phyloP scores from a whole-genome alignment of 2,888 invertebrate genomes.

The Diarsia mendica region DNA sequence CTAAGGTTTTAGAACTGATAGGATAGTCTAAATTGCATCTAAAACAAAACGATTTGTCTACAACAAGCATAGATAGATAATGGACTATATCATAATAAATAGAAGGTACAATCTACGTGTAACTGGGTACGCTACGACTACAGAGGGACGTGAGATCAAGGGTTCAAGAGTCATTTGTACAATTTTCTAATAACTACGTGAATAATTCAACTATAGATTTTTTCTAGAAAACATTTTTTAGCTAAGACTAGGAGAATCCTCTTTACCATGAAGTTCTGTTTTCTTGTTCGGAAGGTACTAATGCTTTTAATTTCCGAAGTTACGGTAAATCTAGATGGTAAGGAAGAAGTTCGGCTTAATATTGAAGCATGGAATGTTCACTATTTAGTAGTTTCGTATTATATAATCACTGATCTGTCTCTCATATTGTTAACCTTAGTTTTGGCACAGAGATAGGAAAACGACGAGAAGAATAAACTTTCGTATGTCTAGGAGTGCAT shows the following conservation, averaged over 20 bases:
- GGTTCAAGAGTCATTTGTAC: slow-evolving; percentile 85
- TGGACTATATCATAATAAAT: slow-evolving; percentile 60
- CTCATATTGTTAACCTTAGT: slow-evolving; percentile 71
- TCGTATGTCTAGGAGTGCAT: slow-evolving; percentile 77
- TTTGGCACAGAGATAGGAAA: slow-evolving; percentile 88
- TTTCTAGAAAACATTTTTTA: slow-evolving; percentile 76
- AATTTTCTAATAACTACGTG: slow-evolving; percentile 80
- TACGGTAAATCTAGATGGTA: slow-evolving; percentile 27
- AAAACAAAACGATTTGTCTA: slow-evolving; percentile 43
- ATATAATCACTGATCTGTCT: slow-evolving; percentile 74
- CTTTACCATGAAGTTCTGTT: slow-evolving; percentile 38
- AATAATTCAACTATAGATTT: slow-evolving; percentile 79
- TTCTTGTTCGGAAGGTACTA: slow-evolving; percentile 32
- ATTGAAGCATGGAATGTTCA: slow-evolving; percentile 61
- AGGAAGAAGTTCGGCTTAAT: slow-evolving; percentile 43
- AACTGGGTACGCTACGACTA: slow-evolving; percentile 79
- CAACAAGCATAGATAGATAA: slow-evolving; percentile 58
- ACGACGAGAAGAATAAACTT: slow-evolving; percentile 72
- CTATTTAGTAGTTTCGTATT: slow-evolving; percentile 59
- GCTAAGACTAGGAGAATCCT: slow-evolving; percentile 72
- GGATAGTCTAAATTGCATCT: slow-evolving; percentile 38
- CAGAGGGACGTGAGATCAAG: slow-evolving; percentile 89
- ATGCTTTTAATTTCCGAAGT: slow-evolving; percentile 24
- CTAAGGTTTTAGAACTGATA: slow-evolving; percentile 29
- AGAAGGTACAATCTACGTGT: slow-evolving; percentile 70